Conservation (phyloP, 2,888 invertebrate genomes). For the Argynnis bischoffii region DNA sequence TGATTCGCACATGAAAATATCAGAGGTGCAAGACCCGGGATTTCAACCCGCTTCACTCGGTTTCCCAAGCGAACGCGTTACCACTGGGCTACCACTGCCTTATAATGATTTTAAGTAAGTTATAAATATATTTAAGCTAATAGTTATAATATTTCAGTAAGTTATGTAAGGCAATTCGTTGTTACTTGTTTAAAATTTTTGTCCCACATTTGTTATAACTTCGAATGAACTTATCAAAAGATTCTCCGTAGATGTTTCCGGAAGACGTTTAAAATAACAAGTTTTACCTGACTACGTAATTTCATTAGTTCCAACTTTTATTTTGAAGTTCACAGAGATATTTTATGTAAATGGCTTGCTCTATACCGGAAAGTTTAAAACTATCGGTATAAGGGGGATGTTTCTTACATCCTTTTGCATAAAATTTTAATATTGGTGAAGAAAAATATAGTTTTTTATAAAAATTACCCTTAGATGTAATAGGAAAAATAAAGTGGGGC, state of each 20-base stretch:
- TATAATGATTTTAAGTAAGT: too few species aligned
- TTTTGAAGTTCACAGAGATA: constrained; percentile 60
- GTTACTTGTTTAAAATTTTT: neutral
- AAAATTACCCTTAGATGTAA: neutral
- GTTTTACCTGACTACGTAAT: constrained; percentile 50
- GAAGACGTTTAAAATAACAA: constrained; percentile 30
- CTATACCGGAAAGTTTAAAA: constrained; percentile 45
- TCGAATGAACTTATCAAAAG: constrained; percentile 1
- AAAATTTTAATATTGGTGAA: constrained; percentile 10
- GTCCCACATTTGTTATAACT: neutral
- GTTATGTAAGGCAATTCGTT: neutral
- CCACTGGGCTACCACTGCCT: too few species aligned
- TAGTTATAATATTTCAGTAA: too few species aligned
- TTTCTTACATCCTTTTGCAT: constrained; percentile 15
- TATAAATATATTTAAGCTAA: too few species aligned
- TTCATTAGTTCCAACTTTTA: constrained; percentile 57
- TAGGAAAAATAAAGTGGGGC: neutral
- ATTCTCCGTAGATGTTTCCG: neutral
- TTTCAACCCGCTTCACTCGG: too few species aligned
- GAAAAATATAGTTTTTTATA: neutral
- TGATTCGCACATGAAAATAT: too few species aligned
- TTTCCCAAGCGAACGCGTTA: too few species aligned
- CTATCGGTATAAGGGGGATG: constrained; percentile 16
- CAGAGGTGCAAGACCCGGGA: too few species aligned
- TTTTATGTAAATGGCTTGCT: constrained; percentile 59